These are phyloP conservation scores for Nansenia antarctica DNA, from an alignment of 2,113 vertebrate species.

Conservation along the genomic window DNA sequence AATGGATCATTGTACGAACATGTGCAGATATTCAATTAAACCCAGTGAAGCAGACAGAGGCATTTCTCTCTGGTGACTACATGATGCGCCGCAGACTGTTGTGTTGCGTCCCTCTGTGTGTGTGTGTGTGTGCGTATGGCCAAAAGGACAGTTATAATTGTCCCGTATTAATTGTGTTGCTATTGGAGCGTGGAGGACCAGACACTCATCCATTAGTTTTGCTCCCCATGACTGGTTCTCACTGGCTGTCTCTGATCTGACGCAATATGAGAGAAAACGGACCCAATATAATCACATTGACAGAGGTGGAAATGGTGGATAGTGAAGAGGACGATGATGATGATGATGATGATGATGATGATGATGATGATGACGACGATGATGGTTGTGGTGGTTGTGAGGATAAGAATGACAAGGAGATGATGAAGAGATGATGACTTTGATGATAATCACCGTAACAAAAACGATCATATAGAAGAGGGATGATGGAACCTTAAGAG, in stretches of 20 bases:
- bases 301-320: no score
- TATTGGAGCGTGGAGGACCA: background rate
- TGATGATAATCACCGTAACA: background rate
- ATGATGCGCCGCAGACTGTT: background rate
- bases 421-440: background rate
- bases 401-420: background rate
- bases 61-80: background rate
- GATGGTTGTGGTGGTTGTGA: background rate
- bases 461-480: background rate
- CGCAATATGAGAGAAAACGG: background rate
- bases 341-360: background rate
- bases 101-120: background rate
- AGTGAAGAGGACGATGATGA: background rate
- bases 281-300: background rate
- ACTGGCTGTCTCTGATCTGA: background rate
- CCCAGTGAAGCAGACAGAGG: constrained; percentile 1
- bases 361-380: background rate
- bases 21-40: constrained; percentile 11
- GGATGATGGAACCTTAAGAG: background rate
- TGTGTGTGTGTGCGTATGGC: background rate
- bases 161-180: constrained; percentile 11
- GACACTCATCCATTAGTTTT: constrained; percentile 16
- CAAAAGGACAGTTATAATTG: constrained; percentile 17
- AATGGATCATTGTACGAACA: constrained; percentile 4
- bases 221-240: background rate